Conservation (phyloP, 2,797 vertebrate species). For the Synanceia verrucosa region DNA sequence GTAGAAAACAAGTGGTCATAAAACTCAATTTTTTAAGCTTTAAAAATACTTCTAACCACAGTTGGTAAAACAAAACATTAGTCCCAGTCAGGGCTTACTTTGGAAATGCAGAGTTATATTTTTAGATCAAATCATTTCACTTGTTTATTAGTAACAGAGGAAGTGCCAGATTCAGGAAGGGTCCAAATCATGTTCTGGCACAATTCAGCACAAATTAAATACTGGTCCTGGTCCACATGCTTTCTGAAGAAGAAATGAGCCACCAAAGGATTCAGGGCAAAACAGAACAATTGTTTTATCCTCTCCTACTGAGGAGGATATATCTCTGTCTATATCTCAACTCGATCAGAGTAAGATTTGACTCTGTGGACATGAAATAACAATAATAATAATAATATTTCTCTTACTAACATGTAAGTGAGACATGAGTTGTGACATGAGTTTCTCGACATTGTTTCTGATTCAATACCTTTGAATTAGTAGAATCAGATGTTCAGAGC, state of each 20-base stretch:
- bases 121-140: conserved; percentile 10
- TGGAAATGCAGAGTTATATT: conserved; percentile 12
- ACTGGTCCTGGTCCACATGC: not conserved
- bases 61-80: not conserved
- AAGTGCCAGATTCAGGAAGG: conserved; percentile 12
- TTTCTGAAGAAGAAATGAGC: conserved; percentile 4
- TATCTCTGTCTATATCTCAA: not conserved
- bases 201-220: not conserved
- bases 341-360: not conserved
- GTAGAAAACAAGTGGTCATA: not conserved
- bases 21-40: not conserved
- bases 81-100: conserved; percentile 1
- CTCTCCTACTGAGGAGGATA: not conserved
- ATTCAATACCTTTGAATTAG: not conserved
- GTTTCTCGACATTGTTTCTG: not conserved
- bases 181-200: conserved; percentile 22
- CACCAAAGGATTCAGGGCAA: not conserved
- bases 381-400: not conserved
- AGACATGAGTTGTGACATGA: not conserved
- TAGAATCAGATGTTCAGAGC: not conserved
- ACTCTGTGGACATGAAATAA: not conserved
- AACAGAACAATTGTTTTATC: not conserved
- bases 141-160: conserved; percentile 15
- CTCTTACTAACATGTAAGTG: not conserved
- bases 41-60: not conserved